These are phyloP conservation scores for Paramuricea clavata DNA, from an alignment of 92 coral and sea anemone genomes.

Conservation along the genomic window DNA sequence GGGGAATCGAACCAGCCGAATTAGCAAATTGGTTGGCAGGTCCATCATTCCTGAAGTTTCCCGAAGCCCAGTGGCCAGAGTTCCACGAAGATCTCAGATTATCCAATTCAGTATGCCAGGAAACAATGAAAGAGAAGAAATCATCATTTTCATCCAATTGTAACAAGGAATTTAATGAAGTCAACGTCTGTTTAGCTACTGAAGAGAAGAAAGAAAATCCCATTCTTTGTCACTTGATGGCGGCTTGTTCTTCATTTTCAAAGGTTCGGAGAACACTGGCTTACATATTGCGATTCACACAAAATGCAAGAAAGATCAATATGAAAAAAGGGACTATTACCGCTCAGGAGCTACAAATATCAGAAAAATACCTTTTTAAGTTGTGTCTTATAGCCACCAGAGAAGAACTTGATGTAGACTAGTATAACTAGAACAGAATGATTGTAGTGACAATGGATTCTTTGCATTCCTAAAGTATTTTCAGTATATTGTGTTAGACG, in stretches of 20 bases:
- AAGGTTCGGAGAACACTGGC: slow-evolving; percentile 69
- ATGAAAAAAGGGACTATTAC: slow-evolving; percentile 50
- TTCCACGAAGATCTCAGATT: background rate
- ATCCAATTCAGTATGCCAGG: background rate
- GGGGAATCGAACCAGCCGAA: slow-evolving; percentile 54
- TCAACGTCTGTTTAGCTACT: background rate
- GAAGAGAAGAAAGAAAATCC: slow-evolving; percentile 41
- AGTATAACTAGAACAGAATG: too few species aligned
- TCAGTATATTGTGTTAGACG: too few species aligned
- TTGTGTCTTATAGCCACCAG: too few species aligned
- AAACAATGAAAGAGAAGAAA: slow-evolving; percentile 26
- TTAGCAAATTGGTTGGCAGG: slow-evolving; percentile 21
- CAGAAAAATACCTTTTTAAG: slow-evolving; percentile 54
- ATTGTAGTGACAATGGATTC: too few species aligned
- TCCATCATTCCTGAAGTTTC: background rate
- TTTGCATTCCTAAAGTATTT: too few species aligned
- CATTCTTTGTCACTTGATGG: slow-evolving; percentile 42
- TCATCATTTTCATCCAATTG: background rate
- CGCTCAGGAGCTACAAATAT: slow-evolving; percentile 56
- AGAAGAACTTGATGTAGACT: too few species aligned
- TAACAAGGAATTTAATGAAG: background rate
- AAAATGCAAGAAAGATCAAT: slow-evolving; percentile 49
- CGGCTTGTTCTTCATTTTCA: slow-evolving; percentile 53
- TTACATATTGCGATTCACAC: slow-evolving; percentile 49
- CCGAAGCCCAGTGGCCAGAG: slow-evolving; percentile 20